Conservation (phyloP, 2,797 vertebrate genomes). For the Linurgus olivaceus region DNA sequence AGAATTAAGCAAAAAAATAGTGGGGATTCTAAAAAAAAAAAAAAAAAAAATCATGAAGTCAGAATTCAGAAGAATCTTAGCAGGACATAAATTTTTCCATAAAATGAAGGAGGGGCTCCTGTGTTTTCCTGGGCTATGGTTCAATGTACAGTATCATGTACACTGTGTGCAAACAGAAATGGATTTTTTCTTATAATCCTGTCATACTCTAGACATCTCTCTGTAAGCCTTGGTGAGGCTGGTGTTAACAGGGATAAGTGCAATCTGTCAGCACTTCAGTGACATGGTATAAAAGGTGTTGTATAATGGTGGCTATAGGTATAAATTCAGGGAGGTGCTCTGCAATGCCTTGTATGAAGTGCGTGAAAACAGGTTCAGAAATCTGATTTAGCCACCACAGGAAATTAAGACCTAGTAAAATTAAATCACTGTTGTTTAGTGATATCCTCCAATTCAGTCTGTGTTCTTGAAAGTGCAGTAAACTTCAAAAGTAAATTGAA, state of each 20-base stretch:
- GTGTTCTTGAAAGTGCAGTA: background rate
- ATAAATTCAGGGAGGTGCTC: background rate
- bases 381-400: background rate
- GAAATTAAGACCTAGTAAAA: background rate
- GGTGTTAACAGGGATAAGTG: background rate
- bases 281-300: background rate
- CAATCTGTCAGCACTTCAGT: background rate
- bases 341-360: background rate
- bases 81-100: background rate
- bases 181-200: background rate
- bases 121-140: background rate
- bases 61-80: background rate
- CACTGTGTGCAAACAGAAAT: background rate
- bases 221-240: background rate
- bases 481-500: background rate
- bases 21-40: background rate
- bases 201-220: background rate
- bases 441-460: background rate
- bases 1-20: background rate
- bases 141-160: background rate
- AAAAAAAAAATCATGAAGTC: background rate
- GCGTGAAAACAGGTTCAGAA: background rate
- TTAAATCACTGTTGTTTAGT: background rate
- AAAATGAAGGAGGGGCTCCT: background rate
- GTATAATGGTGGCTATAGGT: background rate